Base-by-base conservation (phyloP, 2,797 vertebrate species). In the Avahi laniger region DNA sequence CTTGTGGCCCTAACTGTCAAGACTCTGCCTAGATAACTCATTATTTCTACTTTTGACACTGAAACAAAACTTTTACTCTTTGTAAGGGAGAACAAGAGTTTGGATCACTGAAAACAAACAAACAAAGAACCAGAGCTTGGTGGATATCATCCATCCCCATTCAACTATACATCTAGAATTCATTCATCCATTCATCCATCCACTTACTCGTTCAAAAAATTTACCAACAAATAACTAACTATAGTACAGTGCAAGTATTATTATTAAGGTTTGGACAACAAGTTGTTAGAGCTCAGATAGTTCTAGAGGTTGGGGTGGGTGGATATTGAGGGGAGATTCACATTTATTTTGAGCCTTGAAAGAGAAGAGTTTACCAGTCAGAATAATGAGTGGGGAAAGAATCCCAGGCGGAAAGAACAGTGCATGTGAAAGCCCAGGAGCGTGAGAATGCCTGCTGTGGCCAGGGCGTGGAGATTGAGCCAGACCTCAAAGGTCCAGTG, bases 1-100 rank as follows among this genome's bases (percentile, higher is more conserved):
- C n/a, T 79, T 80, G 52, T 61, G 75, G 65, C 41, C 70, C 67
- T 79, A 70, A 48, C 61, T 87, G 73, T 79, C 92, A 89, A 94
- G 67, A 59, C 28, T 92, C 57, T 85, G 67, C 70, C 43, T 65
- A 69, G 48, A 59, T 89, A 90, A 91, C 87, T 93, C 92, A 26
- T 82, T 85, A 7, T 92, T 78, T 67, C 76, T 93, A 33, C 80
- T 93, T 72, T 91, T 86, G 95, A 93, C 79, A 92, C 17, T 38
- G 43, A 94, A 65, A 79, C 65, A 95, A 91, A 93, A 87, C 26
- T 90, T 87, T 76, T 70, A 61, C 35, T 20, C 4, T 73, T 83
- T 96, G 24, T 57, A 70, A 61, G 46, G 61, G 76, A 78, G 69
- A 82, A 91, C 0, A 54, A n/a, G 50, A 9, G 9, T 85, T 92